Evolutionary conservation across 2,888 invertebrate species (phyloP).

Genomic region (Tortrix viridana): DNA sequence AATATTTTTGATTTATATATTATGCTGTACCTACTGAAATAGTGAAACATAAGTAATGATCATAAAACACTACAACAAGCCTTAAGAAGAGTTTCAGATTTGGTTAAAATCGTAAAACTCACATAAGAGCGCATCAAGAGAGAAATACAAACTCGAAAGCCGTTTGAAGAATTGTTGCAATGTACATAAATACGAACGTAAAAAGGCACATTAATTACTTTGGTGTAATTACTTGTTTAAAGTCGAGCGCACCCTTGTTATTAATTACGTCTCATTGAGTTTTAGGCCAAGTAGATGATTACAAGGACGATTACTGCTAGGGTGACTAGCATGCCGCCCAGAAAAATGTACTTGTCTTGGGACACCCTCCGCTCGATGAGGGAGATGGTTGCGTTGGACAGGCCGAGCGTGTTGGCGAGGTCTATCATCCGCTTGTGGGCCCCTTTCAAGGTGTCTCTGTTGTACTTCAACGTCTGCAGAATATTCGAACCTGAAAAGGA

Average conservation of each 20-base stretch:
- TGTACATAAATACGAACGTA: neutral
- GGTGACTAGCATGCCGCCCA: conserved; percentile 94
- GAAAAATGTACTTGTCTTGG: conserved; percentile 95
- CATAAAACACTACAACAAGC: too few species aligned
- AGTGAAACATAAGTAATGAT: too few species aligned
- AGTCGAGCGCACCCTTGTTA: neutral
- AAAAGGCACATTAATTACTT: neutral
- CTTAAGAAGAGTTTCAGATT: too few species aligned
- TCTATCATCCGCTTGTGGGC: conserved; percentile 94
- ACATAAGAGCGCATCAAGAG: too few species aligned
- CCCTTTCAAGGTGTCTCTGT: conserved; percentile 93
- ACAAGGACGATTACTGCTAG: conserved; percentile 91
- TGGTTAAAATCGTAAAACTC: too few species aligned
- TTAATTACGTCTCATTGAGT: conserved; percentile 16
- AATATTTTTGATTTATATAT: too few species aligned
- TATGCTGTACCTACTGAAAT: too few species aligned
- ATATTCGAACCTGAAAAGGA: conserved; percentile 86
- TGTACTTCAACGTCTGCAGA: conserved; percentile 91
- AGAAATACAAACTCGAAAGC: too few species aligned
- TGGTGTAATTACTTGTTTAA: neutral
- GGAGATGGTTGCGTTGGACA: conserved; percentile 97
- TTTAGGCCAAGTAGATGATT: conserved; percentile 86
- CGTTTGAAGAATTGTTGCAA: too few species aligned
- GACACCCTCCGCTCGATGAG: conserved; percentile 94
- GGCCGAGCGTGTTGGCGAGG: conserved; percentile 95